Evolutionary conservation across 2,888 invertebrate genomes (phyloP), one percentile per base, ranked within the genome.

Genomic region (Idaea aversata): DNA sequence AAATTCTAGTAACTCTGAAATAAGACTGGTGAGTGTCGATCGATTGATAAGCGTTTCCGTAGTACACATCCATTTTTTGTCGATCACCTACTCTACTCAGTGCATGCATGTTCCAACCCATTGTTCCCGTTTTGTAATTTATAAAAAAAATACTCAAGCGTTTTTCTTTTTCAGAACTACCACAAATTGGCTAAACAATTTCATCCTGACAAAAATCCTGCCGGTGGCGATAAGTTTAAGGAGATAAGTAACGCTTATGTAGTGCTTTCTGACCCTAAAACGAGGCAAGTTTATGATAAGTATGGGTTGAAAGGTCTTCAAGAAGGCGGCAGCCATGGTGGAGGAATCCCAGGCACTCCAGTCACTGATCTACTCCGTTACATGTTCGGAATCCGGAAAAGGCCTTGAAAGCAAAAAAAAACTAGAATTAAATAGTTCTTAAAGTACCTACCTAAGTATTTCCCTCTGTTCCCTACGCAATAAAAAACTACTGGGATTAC

Each of bases 181-280:
- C 95, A 97, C 80, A 97, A 96, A 93, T 91, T 98, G 80, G 98
- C 98, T 25, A 98, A 98, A 90, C 97, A 98, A 93, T 98, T 96
- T 86, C 98, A 99, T 88, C 98, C 98, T 81, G 94, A 98, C 93
- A 96, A 98, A 94, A 95, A 98, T 94, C 95, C 97, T 57, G 96
- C 96, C 73, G 96, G 97, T 68, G 98, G 97, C 66, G 98, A 98
- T 84, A 97, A 96, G 93, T 98, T 98, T 84, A 98, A 98, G 88
- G 98, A 99, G 93, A 98, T 99, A 77, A 97, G 98, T 68, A 98
- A 97, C 91, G 98, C 98, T 0, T 98, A 98, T 87, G 98, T 99
- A 93, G 96, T 98, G 61, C 93, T 99, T 64, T 98, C 98, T 13
- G 97, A 98, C 91, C 94, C 97, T 4, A 97, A 97, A 78, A 98